phyloP scores from a whole-genome alignment of 2,113 vertebrate genomes.

The Electrona antarctica region DNA sequence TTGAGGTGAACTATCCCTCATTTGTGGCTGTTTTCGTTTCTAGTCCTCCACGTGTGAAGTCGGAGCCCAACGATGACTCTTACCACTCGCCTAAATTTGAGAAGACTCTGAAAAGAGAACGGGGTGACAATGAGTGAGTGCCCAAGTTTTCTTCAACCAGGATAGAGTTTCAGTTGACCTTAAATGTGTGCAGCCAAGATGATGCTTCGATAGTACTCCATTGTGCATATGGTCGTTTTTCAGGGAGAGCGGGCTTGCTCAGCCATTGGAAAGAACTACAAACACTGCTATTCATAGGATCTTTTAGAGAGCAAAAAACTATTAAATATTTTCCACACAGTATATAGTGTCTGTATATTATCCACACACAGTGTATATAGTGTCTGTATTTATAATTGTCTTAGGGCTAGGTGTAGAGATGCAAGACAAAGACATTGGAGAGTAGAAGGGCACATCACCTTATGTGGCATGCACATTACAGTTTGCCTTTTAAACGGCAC shows the following conservation, averaged over 20 bases:
- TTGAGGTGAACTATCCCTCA: neutral
- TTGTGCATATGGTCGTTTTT: neutral
- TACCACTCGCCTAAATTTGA: slow-evolving; percentile 86
- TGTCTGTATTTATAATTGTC: no score
- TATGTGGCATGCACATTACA: no score
- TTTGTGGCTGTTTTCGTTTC: slow-evolving; percentile 7
- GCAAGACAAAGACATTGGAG: no score
- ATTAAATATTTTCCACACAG: neutral
- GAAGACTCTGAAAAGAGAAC: slow-evolving; percentile 88
- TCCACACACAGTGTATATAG: no score
- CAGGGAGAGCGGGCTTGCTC: neutral
- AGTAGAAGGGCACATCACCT: no score
- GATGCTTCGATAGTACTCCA: neutral
- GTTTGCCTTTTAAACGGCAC: no score
- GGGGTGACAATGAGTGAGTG: slow-evolving; percentile 89
- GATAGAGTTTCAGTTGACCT: neutral
- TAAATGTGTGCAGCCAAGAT: neutral
- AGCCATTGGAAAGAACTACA: neutral
- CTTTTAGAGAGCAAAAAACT: neutral
- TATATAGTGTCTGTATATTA: neutral
- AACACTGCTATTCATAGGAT: neutral
- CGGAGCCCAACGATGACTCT: slow-evolving; percentile 88
- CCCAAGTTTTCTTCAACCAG: neutral
- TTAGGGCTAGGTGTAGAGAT: no score
- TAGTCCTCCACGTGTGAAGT: slow-evolving; percentile 89